A percentile compares a stretch with the other conserved stretches of the same genome.
Evolutionary conservation across 2,797 vertebrate genomes (phyloP).

Genomic region (Enteromius mattozi): DNA sequence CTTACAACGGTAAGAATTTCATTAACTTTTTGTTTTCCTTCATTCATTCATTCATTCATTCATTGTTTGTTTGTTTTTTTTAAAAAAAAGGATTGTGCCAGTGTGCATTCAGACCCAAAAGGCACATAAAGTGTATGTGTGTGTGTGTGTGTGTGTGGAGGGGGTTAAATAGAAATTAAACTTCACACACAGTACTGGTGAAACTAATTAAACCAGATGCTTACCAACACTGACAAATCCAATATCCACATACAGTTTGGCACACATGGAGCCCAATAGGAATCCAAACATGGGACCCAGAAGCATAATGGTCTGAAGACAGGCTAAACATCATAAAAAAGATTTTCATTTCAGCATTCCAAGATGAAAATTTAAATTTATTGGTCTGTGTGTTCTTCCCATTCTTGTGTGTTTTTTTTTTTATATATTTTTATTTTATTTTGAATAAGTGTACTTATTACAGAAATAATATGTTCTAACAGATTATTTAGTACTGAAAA

Average conservation of each 20-base stretch:
- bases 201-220: background rate
- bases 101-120: background rate
- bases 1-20: background rate
- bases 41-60: background rate
- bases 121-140: background rate
- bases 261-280: constrained; percentile 79
- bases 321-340: constrained; percentile 67
- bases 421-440: no score
- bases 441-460: no score
- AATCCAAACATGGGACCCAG: constrained; percentile 82
- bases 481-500: background rate
- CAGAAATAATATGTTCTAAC: background rate
- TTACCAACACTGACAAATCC: constrained; percentile 78
- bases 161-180: background rate
- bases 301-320: constrained; percentile 80
- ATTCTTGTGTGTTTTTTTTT: no score
- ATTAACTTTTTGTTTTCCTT: background rate
- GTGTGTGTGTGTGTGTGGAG: no score
- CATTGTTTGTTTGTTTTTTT: background rate
- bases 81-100: background rate
- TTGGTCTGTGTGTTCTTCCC: background rate
- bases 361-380: background rate
- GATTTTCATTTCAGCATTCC: background rate
- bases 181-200: background rate
- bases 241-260: constrained; percentile 80